These are phyloP conservation scores for Novumbra hubbsi DNA, from an alignment of 2,797 vertebrate genomes.

Conservation along the genomic window DNA sequence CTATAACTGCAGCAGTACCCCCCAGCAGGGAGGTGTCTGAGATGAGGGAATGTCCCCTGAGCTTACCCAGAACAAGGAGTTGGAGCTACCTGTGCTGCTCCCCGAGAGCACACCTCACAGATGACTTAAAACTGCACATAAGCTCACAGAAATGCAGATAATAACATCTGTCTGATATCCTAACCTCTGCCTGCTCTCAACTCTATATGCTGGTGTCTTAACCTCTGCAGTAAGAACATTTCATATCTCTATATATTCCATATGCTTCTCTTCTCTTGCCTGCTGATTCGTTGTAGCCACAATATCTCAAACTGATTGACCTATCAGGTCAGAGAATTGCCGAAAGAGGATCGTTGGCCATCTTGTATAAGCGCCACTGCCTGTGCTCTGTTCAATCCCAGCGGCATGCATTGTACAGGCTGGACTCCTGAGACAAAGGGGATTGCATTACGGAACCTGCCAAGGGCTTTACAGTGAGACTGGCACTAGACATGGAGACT, in stretches of 20 bases:
- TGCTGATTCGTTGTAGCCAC: background rate
- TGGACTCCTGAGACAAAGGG: background rate
- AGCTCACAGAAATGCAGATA: constrained; percentile 39
- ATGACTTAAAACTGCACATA: constrained; percentile 25
- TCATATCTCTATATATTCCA: too few relatives aligned
- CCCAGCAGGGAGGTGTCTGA: too few relatives aligned
- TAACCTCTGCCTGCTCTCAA: background rate
- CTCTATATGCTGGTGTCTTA: background rate
- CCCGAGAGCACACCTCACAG: constrained; percentile 14
- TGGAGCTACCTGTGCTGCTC: background rate
- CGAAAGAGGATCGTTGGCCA: background rate
- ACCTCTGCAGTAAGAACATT: background rate
- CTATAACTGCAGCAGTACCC: too few relatives aligned
- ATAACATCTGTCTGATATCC: constrained; percentile 26
- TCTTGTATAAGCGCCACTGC: background rate
- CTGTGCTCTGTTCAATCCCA: background rate
- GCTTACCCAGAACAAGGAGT: background rate
- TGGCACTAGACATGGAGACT: background rate
- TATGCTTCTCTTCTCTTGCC: constrained; percentile 4
- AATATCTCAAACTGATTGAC: background rate
- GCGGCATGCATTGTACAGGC: background rate
- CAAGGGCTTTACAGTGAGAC: background rate
- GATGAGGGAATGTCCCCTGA: background rate
- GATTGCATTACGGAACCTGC: background rate
- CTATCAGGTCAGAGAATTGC: background rate